Conservation (phyloP, 1,140 invertebrate genomes). For the Reticulitermes speratus region DNA sequence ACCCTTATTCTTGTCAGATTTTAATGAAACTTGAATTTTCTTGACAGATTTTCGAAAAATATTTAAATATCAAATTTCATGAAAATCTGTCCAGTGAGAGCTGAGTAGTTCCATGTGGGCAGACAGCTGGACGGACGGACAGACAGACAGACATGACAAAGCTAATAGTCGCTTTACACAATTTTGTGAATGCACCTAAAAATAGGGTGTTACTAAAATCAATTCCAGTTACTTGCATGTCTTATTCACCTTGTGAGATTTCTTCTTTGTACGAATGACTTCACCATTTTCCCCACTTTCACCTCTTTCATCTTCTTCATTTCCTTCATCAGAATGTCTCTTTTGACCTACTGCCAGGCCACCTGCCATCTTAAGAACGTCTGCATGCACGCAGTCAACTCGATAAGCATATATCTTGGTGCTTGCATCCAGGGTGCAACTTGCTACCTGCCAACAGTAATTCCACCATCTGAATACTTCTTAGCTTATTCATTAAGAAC, state of each 20-base stretch:
- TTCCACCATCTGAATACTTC: background rate
- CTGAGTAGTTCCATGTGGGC: too few species aligned
- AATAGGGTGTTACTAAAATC: too few species aligned
- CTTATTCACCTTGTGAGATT: constrained; percentile 19
- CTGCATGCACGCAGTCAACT: constrained; percentile 75
- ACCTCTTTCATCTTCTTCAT: constrained; percentile 41
- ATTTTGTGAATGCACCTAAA: too few species aligned
- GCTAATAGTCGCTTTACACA: too few species aligned
- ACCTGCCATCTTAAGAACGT: constrained; percentile 74
- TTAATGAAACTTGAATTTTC: too few species aligned
- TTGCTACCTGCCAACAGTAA: constrained; percentile 60
- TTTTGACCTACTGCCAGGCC: constrained; percentile 51
- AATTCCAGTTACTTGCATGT: too few species aligned
- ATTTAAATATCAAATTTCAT: too few species aligned
- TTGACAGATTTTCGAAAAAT: too few species aligned
- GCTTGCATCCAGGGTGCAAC: constrained; percentile 77
- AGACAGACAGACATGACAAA: too few species aligned
- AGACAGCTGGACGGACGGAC: too few species aligned
- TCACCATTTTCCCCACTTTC: background rate
- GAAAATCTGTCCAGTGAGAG: too few species aligned
- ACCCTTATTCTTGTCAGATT: too few species aligned
- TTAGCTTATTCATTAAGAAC: background rate
- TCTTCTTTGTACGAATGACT: background rate
- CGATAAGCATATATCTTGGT: constrained; percentile 79
- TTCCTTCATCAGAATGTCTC: constrained; percentile 34